Base-by-base conservation (phyloP, 2,888 invertebrate genomes). In the Spialia ferax region DNA sequence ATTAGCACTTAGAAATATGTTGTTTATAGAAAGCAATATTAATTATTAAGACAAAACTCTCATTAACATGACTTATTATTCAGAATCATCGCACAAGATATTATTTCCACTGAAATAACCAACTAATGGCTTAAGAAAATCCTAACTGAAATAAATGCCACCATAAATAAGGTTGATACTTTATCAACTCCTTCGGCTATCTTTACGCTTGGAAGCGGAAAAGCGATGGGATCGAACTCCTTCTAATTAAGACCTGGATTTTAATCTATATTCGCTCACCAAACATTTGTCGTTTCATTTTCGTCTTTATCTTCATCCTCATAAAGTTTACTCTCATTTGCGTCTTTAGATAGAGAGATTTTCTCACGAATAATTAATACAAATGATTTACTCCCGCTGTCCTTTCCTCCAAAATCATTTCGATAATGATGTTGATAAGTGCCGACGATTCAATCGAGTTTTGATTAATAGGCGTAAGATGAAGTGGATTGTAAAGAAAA, bases 361-460 rank as follows among this genome's bases (percentile, higher is more conserved):
- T 35, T 35, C 35, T 11, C n/a, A 5, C 38, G n/a, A 68, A 70
- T 73, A 72, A 75, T 75, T 73, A 73, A 74, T 72, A 72, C 71
- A 70, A 72, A 73, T 73, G 69, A 70, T 71, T 70, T 66, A 69
- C 70, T 71, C 63, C 70, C 69, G 57, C 66, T 67, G 66, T 71
- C 72, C 68, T 70, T 71, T 68, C 71, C 63, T 66, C 63, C 54
- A 61, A 61, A 60, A 66, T 66, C 54, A 66, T 66, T 61, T 60
- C 54, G 54, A 61, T 66, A 66, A 61, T 61, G 60, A 66, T 45
- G 29, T 61, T 69, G 68, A 69, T 70, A 70, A 70, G 57, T 26
- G 69, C 62, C 69, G 68, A 70, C 71, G 65, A 50, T 64, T 69
- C 69, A 67, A 71, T 71, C 66, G 66, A 45, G 66, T 50, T 66